Conservation (phyloP, 2,797 vertebrate species). For the Chaenodraco wilsoni region DNA sequence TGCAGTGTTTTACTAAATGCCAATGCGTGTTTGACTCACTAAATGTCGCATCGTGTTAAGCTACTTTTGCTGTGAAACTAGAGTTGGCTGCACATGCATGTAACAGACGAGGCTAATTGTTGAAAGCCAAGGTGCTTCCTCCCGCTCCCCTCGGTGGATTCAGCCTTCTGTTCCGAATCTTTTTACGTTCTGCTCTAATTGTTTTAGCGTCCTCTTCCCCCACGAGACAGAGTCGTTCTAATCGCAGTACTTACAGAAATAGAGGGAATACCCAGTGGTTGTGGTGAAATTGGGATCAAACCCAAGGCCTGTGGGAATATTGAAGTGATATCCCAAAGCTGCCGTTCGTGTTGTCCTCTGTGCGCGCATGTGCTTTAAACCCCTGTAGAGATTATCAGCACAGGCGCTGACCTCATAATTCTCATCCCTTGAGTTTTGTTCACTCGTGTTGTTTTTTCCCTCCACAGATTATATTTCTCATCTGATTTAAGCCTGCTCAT, state of each 20-base stretch:
- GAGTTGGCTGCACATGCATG: conserved; percentile 7
- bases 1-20: conserved; percentile 32
- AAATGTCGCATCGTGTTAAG: conserved; percentile 26
- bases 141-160: conserved; percentile 55
- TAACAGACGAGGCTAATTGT: conserved; percentile 45
- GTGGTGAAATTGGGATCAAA: conserved; percentile 73
- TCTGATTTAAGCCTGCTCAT: not conserved
- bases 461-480: conserved; percentile 33
- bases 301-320: conserved; percentile 68
- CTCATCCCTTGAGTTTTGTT: conserved; percentile 39
- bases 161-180: conserved; percentile 64
- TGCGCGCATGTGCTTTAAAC: conserved; percentile 42
- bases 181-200: conserved; percentile 82
- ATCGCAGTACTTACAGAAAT: conserved; percentile 75
- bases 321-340: conserved; percentile 58
- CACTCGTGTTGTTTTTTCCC: conserved; percentile 19
- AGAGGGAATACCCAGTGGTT: conserved; percentile 77
- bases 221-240: conserved; percentile 64
- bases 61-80: conserved; percentile 9
- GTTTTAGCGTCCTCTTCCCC: conserved; percentile 62
- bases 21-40: conserved; percentile 29
- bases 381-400: conserved; percentile 51
- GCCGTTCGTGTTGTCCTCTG: conserved; percentile 16
- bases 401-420: conserved; percentile 55
- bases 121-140: conserved; percentile 59